phyloP scores from a whole-genome alignment of 2,888 invertebrate species.

The Periphyllus acericola region DNA sequence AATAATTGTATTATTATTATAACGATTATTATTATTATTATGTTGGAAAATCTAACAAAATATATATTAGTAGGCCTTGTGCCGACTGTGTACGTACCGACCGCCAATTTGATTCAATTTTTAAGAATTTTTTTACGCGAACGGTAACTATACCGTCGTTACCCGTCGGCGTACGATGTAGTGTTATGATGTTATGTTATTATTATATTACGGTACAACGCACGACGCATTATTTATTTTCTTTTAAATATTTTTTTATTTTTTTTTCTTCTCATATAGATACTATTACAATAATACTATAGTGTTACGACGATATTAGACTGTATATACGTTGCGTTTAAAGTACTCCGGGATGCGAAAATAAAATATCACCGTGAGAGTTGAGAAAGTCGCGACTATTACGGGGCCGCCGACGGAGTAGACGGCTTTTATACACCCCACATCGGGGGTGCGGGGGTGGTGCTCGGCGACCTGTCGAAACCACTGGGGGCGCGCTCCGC shows the following conservation, averaged over 20 bases:
- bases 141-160: not conserved
- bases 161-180: not conserved
- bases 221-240: not conserved
- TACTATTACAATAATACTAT: not conserved
- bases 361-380: not conserved
- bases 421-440: conserved; percentile 13
- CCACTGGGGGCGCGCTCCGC: conserved; percentile 50
- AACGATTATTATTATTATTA: not conserved
- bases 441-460: too few relatives aligned
- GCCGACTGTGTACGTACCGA: conserved; percentile 55
- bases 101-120: conserved; percentile 45
- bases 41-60: not conserved
- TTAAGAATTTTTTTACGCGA: not conserved
- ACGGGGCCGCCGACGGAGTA: not conserved
- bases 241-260: too few relatives aligned
- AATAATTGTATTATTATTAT: not conserved
- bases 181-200: not conserved
- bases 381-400: conserved; percentile 36
- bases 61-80: not conserved
- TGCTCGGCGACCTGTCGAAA: not conserved
- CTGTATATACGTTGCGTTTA: not conserved
- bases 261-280: not conserved
- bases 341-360: not conserved
- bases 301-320: too few relatives aligned
- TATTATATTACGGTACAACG: not conserved